Conservation (phyloP, 2,888 invertebrate genomes). For the Chrysolina americana region DNA sequence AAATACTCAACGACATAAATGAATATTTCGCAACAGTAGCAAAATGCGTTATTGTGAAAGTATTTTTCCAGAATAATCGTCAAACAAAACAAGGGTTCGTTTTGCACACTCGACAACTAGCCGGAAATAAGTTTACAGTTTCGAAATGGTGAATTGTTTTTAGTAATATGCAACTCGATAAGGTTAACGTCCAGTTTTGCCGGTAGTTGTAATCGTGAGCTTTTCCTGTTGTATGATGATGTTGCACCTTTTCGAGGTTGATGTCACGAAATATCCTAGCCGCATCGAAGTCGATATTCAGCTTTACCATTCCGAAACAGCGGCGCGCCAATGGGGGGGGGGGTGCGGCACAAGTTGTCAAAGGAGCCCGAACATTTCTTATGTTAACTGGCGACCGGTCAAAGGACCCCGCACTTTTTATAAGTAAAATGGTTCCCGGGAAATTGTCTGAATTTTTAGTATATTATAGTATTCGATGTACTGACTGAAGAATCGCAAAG, state of each 20-base stretch:
- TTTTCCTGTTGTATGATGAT: conserved; percentile 36
- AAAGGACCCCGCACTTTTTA: no score
- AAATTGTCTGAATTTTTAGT: no score
- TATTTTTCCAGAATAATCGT: conserved; percentile 12
- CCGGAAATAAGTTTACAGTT: conserved; percentile 40
- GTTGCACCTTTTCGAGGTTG: conserved; percentile 20
- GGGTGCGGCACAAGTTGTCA: conserved; percentile 18
- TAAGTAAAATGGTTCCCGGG: no score
- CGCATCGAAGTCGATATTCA: not conserved
- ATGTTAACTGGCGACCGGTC: no score
- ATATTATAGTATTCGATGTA: no score
- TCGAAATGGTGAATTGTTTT: conserved; percentile 36
- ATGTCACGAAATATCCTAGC: conserved; percentile 39
- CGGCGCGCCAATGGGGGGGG: not conserved
- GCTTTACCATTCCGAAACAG: not conserved
- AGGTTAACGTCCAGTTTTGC: conserved; percentile 37
- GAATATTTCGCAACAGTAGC: not conserved
- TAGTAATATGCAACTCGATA: conserved; percentile 29
- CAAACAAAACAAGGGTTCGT: conserved; percentile 12
- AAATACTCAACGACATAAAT: not conserved
- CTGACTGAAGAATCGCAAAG: no score
- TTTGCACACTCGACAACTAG: conserved; percentile 29
- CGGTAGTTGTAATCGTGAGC: conserved; percentile 22
- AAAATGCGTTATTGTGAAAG: not conserved
- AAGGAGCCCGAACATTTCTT: no score